These are phyloP conservation scores for Acronicta psi DNA, from an alignment of 2,888 invertebrate genomes.

Conservation along the genomic window DNA sequence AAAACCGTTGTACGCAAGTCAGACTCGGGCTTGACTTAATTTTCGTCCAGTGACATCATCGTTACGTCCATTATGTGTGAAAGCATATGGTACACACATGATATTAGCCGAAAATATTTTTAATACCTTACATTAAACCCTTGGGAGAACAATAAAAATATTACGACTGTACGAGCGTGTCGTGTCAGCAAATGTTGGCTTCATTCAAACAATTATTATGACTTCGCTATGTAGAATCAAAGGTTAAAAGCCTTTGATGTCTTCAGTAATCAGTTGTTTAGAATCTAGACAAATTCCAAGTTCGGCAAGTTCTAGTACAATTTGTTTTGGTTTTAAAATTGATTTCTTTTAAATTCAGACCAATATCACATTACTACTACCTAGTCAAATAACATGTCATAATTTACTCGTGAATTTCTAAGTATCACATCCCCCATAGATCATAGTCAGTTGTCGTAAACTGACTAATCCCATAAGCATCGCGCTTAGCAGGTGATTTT, in stretches of 20 bases:
- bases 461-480: background rate
- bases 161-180: slow-evolving; percentile 14
- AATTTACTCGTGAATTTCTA: background rate
- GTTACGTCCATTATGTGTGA: slow-evolving; percentile 15
- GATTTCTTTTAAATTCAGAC: no score
- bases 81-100: slow-evolving; percentile 48
- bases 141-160: slow-evolving; percentile 28
- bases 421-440: background rate
- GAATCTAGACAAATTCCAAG: no score
- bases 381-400: no score
- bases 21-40: slow-evolving; percentile 21
- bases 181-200: slow-evolving; percentile 9
- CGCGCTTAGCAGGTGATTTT: slow-evolving; percentile 22
- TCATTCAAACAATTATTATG: slow-evolving; percentile 16
- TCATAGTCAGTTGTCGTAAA: no score
- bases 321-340: no score
- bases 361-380: background rate
- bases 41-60: slow-evolving; percentile 40
- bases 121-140: slow-evolving; percentile 14
- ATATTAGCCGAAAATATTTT: slow-evolving; percentile 29
- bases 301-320: no score
- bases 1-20: slow-evolving; percentile 3
- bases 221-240: slow-evolving; percentile 6
- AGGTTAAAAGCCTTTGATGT: no score
- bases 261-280: no score